Evolutionary conservation across 2,797 vertebrate genomes (phyloP).

Genomic region (Crenuchus spilurus): DNA sequence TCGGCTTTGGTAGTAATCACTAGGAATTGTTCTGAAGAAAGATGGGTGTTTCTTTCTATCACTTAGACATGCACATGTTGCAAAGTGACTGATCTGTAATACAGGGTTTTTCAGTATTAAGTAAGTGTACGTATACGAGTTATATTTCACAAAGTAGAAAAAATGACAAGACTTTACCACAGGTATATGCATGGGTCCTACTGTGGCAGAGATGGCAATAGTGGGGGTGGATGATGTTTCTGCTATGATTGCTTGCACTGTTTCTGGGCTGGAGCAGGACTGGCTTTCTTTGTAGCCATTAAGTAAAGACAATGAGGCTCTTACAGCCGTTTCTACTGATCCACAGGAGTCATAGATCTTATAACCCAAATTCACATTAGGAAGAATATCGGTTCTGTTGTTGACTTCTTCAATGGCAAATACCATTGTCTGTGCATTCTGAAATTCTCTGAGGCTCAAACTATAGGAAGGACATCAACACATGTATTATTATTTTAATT

Average conservation of each 20-base stretch:
- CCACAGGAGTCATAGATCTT: conserved; percentile 64
- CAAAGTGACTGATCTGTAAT: conserved; percentile 73
- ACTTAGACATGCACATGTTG: conserved; percentile 76
- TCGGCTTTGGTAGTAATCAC: conserved; percentile 72
- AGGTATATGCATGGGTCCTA: conserved; percentile 60
- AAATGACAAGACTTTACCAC: conserved; percentile 48
- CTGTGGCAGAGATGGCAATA: conserved; percentile 59
- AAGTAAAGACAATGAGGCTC: conserved; percentile 56
- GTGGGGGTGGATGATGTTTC: conserved; percentile 63
- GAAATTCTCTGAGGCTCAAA: conserved; percentile 61
- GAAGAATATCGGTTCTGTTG: conserved; percentile 60
- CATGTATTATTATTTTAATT: neutral
- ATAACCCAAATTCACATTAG: conserved; percentile 58
- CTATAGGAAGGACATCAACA: conserved; percentile 34
- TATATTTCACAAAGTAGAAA: neutral
- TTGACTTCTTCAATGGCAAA: conserved; percentile 66
- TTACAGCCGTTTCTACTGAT: conserved; percentile 59
- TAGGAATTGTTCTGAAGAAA: conserved; percentile 78
- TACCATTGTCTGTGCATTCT: conserved; percentile 65
- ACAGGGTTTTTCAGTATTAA: neutral
- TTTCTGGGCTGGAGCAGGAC: conserved; percentile 50
- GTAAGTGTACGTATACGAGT: neutral
- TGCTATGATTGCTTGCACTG: conserved; percentile 61
- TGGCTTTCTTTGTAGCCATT: conserved; percentile 41
- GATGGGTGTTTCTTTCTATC: conserved; percentile 71